Evolutionary conservation across 1,140 invertebrate species (phyloP).

Genomic region (Drosophila lowei): DNA sequence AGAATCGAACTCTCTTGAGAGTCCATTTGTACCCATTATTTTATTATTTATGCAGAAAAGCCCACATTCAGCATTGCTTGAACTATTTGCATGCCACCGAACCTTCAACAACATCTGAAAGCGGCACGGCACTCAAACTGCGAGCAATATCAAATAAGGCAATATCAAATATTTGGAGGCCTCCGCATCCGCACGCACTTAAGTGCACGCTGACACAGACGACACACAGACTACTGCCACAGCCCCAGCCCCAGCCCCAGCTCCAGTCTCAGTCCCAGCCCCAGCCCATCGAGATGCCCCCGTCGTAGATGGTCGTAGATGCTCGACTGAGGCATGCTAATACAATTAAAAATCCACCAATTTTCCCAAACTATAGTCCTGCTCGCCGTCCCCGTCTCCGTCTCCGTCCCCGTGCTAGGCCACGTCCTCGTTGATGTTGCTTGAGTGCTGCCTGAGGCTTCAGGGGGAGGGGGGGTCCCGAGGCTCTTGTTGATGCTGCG

Average conservation of each 20-base stretch:
- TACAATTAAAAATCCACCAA: slow-evolving; percentile 76
- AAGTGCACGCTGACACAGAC: slow-evolving; percentile 44
- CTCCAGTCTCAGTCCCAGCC: no score
- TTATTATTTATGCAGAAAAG: background rate
- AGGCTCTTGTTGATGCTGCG: slow-evolving; percentile 34
- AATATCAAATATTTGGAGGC: slow-evolving; percentile 57
- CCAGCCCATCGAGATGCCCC: slow-evolving; percentile 2
- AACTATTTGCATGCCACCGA: slow-evolving; percentile 4
- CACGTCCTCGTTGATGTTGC: slow-evolving; percentile 2
- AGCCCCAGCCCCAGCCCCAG: no score
- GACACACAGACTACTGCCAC: background rate
- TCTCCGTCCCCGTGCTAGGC: no score
- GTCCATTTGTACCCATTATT: background rate
- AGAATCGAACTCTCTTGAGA: no score
- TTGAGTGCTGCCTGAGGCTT: slow-evolving; percentile 1
- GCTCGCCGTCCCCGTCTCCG: no score
- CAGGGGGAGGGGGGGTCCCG: background rate
- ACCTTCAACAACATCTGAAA: slow-evolving; percentile 13
- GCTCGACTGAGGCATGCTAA: slow-evolving; percentile 49
- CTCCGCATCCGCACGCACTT: slow-evolving; percentile 50
- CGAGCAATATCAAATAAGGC: slow-evolving; percentile 53
- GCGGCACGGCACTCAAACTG: slow-evolving; percentile 21
- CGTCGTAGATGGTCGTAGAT: slow-evolving; percentile 1
- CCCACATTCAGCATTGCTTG: background rate
- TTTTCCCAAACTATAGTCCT: slow-evolving; percentile 25